phyloP scores from a whole-genome alignment of 2,888 invertebrate species.

The Drosophila buzzatii region DNA sequence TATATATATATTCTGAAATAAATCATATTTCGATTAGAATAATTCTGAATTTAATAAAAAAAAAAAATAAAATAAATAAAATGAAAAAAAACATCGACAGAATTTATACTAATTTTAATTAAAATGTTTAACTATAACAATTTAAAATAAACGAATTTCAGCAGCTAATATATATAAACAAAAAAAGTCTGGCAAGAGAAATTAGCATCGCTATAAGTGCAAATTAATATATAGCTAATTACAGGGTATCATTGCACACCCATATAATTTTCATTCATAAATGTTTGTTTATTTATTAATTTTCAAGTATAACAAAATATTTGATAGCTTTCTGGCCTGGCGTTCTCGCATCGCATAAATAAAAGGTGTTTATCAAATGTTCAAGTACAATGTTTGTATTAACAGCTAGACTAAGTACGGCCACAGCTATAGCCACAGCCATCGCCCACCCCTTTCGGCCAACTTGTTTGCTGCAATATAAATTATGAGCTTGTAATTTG shows the following conservation, averaged over 20 bases:
- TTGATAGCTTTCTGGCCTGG: not conserved
- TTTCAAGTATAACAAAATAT: slow-evolving; percentile 9
- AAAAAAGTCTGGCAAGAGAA: no score
- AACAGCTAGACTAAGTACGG: not conserved
- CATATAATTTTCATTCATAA: not conserved
- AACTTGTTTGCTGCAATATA: slow-evolving; percentile 4
- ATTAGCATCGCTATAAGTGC: no score
- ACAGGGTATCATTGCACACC: not conserved
- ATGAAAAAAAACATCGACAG: no score
- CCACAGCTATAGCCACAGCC: not conserved
- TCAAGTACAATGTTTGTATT: slow-evolving; percentile 4
- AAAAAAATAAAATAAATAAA: no score
- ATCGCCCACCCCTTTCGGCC: not conserved
- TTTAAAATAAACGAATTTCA: no score
- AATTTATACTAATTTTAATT: no score
- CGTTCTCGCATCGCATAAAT: slow-evolving; percentile 8
- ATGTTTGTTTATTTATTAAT: not conserved
- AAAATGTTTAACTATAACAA: no score
- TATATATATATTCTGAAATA: no score
- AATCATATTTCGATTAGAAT: no score
- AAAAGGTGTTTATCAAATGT: slow-evolving; percentile 11
- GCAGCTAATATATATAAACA: no score
- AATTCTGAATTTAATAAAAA: no score
- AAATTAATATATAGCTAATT: not conserved
- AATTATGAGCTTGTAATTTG: slow-evolving; percentile 45